These are phyloP conservation scores for Scaptodrosophila latifasciaeformis DNA, from an alignment of 2,888 invertebrate species.

Conservation along the genomic window DNA sequence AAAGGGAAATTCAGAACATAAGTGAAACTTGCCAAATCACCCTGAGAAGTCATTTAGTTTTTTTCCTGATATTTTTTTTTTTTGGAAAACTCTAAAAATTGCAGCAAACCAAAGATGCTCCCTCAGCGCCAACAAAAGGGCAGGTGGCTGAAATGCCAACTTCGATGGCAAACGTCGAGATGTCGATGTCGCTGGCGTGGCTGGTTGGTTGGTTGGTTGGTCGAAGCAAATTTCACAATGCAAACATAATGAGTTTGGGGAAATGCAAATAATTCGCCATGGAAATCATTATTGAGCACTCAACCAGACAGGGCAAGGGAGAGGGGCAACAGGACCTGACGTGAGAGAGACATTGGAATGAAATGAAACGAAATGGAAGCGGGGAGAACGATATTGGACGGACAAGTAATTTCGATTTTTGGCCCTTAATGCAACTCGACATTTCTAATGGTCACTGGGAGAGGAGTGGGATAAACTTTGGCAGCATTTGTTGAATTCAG, in stretches of 20 bases:
- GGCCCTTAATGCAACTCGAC: not conserved
- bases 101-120: too few relatives aligned
- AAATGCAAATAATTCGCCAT: slow-evolving; percentile 58
- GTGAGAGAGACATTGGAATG: not conserved
- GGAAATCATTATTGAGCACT: slow-evolving; percentile 60
- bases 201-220: not conserved
- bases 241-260: slow-evolving; percentile 59
- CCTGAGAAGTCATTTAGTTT: too few relatives aligned
- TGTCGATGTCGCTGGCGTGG: too few relatives aligned
- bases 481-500: slow-evolving; percentile 29
- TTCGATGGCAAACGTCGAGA: too few relatives aligned
- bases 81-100: too few relatives aligned
- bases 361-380: too few relatives aligned
- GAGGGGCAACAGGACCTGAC: not conserved
- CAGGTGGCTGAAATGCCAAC: slow-evolving; percentile 7
- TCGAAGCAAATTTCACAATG: slow-evolving; percentile 47
- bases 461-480: not conserved
- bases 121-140: too few relatives aligned
- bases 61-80: too few relatives aligned
- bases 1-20: too few relatives aligned
- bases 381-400: too few relatives aligned
- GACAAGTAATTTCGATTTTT: not conserved
- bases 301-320: slow-evolving; percentile 35
- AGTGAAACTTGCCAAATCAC: too few relatives aligned
- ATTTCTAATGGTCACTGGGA: not conserved